Evolutionary conservation across 2,113 vertebrate species (phyloP).

Genomic region (Apeltes quadracus): DNA sequence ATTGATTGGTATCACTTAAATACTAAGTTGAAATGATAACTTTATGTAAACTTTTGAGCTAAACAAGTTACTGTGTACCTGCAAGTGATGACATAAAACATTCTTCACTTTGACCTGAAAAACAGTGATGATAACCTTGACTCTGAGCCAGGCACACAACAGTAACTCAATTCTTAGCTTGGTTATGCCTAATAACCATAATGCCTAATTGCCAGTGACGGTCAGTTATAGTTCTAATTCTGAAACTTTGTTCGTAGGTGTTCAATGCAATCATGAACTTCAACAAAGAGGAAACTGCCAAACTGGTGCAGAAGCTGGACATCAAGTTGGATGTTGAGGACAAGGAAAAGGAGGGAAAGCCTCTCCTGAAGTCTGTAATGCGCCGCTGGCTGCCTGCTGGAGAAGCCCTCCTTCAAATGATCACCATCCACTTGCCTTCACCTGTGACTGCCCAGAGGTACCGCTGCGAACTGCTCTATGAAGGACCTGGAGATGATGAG

Average conservation of each 20-base stretch:
- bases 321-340: conserved; percentile 93
- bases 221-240: background rate
- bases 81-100: conserved; percentile 84
- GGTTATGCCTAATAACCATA: background rate
- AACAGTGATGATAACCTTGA: conserved; percentile 80
- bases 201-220: background rate
- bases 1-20: background rate
- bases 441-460: conserved; percentile 96
- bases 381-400: conserved; percentile 94
- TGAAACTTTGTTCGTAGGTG: conserved; percentile 75
- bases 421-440: conserved; percentile 96
- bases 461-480: conserved; percentile 95
- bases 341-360: conserved; percentile 94
- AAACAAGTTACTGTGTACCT: conserved; percentile 13
- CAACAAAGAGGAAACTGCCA: conserved; percentile 90
- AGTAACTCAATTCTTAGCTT: background rate
- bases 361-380: conserved; percentile 96
- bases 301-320: conserved; percentile 90
- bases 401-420: conserved; percentile 96
- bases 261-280: conserved; percentile 96
- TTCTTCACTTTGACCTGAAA: conserved; percentile 93
- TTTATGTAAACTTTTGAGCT: background rate
- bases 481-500: conserved; percentile 92
- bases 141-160: conserved; percentile 79
- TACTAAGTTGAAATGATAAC: background rate